Evolutionary conservation across 2,113 vertebrate species (phyloP).

Genomic region (Motacilla alba): DNA sequence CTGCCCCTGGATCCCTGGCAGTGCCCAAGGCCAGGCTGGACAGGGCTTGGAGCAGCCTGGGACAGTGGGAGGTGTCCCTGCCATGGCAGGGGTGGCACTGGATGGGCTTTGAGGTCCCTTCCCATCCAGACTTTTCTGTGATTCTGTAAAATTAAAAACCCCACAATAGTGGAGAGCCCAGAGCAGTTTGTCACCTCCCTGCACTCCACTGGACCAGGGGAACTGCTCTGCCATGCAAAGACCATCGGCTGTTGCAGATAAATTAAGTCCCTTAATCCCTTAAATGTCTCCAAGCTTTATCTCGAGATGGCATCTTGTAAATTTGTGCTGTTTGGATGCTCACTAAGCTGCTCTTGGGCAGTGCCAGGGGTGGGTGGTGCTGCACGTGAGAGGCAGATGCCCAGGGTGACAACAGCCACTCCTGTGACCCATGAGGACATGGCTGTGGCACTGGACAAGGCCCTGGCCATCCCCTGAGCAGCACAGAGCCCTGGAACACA

Average conservation of each 20-base stretch:
- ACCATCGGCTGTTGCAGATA: neutral
- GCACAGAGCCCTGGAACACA: neutral
- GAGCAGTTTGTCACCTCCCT: neutral
- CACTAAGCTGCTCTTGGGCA: neutral
- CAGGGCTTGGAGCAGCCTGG: neutral
- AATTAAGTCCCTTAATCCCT: neutral
- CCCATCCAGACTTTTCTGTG: neutral
- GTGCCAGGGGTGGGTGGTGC: neutral
- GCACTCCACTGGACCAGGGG: neutral
- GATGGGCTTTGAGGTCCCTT: neutral
- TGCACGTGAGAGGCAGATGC: neutral
- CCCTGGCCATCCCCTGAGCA: fast-evolving
- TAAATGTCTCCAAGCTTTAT: neutral
- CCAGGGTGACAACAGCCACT: neutral
- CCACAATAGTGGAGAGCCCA: neutral
- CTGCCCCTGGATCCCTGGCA: neutral
- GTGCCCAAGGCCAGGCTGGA: neutral
- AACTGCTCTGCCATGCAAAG: neutral
- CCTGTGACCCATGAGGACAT: neutral
- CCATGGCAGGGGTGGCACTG: neutral
- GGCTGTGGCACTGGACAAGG: neutral
- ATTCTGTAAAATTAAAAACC: neutral
- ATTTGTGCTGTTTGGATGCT: neutral
- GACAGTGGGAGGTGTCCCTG: neutral
- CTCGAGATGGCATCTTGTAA: neutral